Evolutionary conservation across 2,113 vertebrate species (phyloP).

Genomic region (Tricholaema leucomelas): DNA sequence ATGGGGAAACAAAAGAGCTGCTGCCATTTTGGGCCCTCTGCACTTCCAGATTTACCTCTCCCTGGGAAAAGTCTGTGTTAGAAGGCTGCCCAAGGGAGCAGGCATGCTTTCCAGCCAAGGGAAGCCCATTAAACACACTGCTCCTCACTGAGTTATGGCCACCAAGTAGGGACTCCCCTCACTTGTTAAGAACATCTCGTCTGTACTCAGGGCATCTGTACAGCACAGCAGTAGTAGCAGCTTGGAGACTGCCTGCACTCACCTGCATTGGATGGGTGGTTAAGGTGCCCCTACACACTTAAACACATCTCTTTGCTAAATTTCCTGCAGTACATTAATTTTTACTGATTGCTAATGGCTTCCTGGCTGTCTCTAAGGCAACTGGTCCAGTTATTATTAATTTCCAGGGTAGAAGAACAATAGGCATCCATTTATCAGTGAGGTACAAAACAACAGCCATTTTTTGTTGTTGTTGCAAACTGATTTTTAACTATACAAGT

Average conservation of each 20-base stretch:
- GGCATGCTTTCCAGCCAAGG: neutral
- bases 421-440: conserved; percentile 39
- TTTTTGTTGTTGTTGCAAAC: neutral
- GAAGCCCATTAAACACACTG: neutral
- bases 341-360: conserved; percentile 55
- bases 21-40: neutral
- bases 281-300: conserved; percentile 5
- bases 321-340: conserved; percentile 59
- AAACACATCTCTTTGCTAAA: conserved; percentile 32
- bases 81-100: neutral
- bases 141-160: neutral
- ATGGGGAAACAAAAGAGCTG: neutral
- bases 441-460: neutral
- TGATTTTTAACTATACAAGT: neutral
- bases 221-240: rapidly evolving
- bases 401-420: conserved; percentile 48
- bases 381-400: conserved; percentile 54
- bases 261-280: neutral
- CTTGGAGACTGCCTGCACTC: rapidly evolving
- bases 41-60: neutral
- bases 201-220: neutral
- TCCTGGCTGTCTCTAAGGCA: conserved; percentile 49
- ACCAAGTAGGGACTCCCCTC: neutral
- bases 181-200: neutral
- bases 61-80: neutral